Evolutionary conservation across 2,888 invertebrate species (phyloP), one percentile per base, ranked within the genome.

Genomic region (Corythucha ciliata): DNA sequence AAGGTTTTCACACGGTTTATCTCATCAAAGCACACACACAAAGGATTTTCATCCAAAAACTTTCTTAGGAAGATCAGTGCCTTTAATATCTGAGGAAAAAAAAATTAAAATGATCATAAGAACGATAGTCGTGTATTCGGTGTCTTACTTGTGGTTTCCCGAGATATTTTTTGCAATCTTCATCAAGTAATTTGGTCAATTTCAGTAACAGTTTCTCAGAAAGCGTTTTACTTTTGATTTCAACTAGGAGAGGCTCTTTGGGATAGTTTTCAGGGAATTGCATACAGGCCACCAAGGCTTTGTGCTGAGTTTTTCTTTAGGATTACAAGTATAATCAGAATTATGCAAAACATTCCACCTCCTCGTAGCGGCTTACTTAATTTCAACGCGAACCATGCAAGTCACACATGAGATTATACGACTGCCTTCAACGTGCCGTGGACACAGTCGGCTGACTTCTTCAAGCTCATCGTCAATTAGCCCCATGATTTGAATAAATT

Each of bases 1-100:
- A 80, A 62, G 54, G 70, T 70, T 58, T 79, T 80, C 46, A 83
- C 64, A 37, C 69, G 65, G 53, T 74, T 70, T 54, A 84, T 80
- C 68, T 84, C 83, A 62, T 81, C 80, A 58, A 79, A 78, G 61
- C 82, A 83, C 52, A 81, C 79, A 62, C 78, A 80, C 3, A 84
- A 68, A 0, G 81, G 79, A 68, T 82, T 81, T 57, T 82, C 80
- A 41, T 76, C 73, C 12, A 82, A 67, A 63, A 82, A 83, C 55
- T 73, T 76, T 44, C 74, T 68, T 5, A 82, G 67, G 62, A 82
- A 81, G 58, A 74, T 72, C 14, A 81, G 64, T 4, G 75, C 68
- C 40, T 70, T 69, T 27, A 83, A 63, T 14, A 80, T 67, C 73
- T 76, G 65, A 10, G 59, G 45, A 8, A 34, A 58, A 14, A 48